Percentiles rank a stretch among this genome's conserved stretches.
These are phyloP conservation scores for Julus scanicus DNA, from an alignment of 2,888 invertebrate species.

Conservation along the genomic window DNA sequence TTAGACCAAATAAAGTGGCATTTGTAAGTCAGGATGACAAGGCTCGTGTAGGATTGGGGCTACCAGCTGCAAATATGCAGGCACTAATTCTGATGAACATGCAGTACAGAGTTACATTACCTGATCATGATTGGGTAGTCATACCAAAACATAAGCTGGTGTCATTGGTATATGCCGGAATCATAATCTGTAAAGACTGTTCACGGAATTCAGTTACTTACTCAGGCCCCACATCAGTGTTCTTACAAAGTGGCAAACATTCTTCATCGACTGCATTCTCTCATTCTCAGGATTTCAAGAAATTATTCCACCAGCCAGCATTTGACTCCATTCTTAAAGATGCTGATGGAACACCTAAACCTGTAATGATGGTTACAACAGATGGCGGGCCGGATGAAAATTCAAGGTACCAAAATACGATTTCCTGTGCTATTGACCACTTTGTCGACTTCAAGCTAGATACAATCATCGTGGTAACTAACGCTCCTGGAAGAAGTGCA, in stretches of 20 bases:
- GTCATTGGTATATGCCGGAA: neutral
- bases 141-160: neutral
- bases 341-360: neutral
- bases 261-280: neutral
- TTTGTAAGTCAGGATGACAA: slow-evolving; percentile 60
- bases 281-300: neutral
- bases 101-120: slow-evolving; percentile 54
- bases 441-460: neutral
- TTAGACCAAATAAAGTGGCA: slow-evolving; percentile 57
- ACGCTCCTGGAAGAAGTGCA: slow-evolving; percentile 60
- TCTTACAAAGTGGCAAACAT: neutral
- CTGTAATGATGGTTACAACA: neutral
- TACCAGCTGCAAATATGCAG: slow-evolving; percentile 60
- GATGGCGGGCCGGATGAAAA: neutral
- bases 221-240: neutral
- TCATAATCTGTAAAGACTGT: neutral
- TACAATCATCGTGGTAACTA: slow-evolving; percentile 59
- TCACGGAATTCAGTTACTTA: neutral
- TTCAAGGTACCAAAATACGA: neutral
- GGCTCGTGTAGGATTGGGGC: slow-evolving; percentile 60
- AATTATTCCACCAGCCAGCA: neutral
- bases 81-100: slow-evolving; percentile 59
- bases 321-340: neutral
- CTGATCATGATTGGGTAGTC: neutral
- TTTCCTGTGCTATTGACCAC: too few species aligned